phyloP scores from a whole-genome alignment of 2,113 vertebrate species.

The Dromas ardeola region DNA sequence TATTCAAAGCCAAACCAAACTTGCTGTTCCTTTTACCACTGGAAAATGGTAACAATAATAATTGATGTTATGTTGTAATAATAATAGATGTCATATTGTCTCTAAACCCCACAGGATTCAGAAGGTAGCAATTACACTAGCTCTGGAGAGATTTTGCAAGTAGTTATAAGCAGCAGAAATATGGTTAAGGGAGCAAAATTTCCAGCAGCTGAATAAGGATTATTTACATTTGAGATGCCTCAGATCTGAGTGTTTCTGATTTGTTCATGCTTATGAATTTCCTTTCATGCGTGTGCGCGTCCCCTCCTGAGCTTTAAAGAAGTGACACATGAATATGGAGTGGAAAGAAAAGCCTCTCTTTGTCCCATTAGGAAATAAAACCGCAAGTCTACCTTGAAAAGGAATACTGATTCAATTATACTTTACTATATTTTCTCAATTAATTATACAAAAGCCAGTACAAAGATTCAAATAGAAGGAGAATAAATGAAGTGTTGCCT shows the following conservation, averaged over 20 bases:
- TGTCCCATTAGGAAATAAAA: not conserved
- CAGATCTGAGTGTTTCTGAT: not conserved
- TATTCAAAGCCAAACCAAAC: not conserved
- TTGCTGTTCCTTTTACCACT: not conserved
- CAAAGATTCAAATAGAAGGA: not conserved
- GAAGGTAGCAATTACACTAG: not conserved
- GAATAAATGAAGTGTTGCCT: not conserved
- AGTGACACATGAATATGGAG: not conserved
- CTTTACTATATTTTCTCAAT: not conserved
- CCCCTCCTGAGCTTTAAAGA: not conserved
- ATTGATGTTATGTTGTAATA: not conserved
- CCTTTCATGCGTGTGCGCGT: not conserved
- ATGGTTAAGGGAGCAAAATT: not conserved
- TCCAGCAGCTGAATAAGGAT: not conserved
- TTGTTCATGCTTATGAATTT: not conserved
- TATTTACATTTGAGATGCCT: not conserved
- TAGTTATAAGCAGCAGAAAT: not conserved
- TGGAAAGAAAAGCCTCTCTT: not conserved
- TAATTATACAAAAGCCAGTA: not conserved
- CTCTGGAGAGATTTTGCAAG: not conserved
- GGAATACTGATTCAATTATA: not conserved
- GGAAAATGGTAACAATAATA: not conserved
- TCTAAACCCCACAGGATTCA: not conserved
- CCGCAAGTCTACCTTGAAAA: not conserved
- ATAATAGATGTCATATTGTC: not conserved